Base-by-base conservation (phyloP, 2,888 invertebrate species). In the Epicampocera succincta region DNA sequence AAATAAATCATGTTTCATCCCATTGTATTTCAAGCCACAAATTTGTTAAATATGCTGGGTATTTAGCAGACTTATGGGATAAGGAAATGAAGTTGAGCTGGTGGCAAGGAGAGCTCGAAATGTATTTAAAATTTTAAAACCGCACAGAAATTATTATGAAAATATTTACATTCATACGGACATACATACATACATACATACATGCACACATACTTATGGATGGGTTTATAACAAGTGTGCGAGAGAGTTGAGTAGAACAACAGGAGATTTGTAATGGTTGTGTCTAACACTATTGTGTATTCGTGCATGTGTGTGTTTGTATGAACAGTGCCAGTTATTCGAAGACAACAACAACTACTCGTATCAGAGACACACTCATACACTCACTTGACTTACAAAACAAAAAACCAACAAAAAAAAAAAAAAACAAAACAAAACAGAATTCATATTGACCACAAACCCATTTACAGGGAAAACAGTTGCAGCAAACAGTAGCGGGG, bases 81-180 rank as follows among this genome's bases (percentile, higher is more conserved):
- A 46, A 48, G 48, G 12, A n/a, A 40, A n/a, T 46, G 2, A 21
- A 52, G 44, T 15, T n/a, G 33, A 15, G 33, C 9, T 2, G 5
- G 25, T 25, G 5, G 25, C 3, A 25, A 21, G 33, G 46, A 46
- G n/a, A n/a, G n/a, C n/a, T n/a, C 2, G 21, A 21, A 46, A 38
- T 65, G 54, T 54, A 21, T 44, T 46, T 21, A 48, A 38, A 60
- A 61, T 61, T 56, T 38, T n/a, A 56, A 74, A 76, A 69, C 76
- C 76, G 40, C 76, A 69, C 17, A 69, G 54, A 76, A 76, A 76
- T 69, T 76, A 61, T 54, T 69, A 63, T 61, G 69, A 29, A 69
- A 76, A 69, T 69, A 69, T 63, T 61, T 54, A 44, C 63, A 56
- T 58, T n/a, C n/a, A n/a, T n/a, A n/a, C n/a, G n/a, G n/a, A n/a